phyloP scores from a whole-genome alignment of 2,888 invertebrate genomes.

The Ceramica pisi region DNA sequence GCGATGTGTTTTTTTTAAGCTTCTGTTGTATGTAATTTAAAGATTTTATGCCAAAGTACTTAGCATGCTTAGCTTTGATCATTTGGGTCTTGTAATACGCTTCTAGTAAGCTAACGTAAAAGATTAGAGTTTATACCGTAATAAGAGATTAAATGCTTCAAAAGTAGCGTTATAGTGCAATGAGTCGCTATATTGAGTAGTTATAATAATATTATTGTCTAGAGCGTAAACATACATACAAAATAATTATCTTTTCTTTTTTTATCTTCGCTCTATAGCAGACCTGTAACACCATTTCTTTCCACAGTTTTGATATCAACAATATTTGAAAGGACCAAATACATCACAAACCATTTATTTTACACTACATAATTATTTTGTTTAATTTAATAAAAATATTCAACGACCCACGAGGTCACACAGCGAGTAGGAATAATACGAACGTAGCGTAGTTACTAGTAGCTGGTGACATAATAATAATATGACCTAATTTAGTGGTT shows the following conservation, averaged over 20 bases:
- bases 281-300: no score
- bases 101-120: not conserved
- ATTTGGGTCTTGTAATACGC: no score
- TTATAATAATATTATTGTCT: not conserved
- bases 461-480: not conserved
- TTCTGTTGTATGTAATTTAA: not conserved
- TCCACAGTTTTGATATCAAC: not conserved
- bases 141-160: not conserved
- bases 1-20: not conserved
- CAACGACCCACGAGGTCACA: not conserved
- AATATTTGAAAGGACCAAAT: not conserved
- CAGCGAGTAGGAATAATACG: not conserved
- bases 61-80: not conserved
- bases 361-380: no score
- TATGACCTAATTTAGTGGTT: not conserved
- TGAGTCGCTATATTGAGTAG: not conserved
- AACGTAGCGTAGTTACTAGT: not conserved
- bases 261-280: no score
- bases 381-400: conserved; percentile 21
- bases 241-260: not conserved
- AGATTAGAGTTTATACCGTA: not conserved
- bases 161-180: not conserved
- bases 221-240: not conserved
- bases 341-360: no score
- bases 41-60: not conserved